Evolutionary conservation across 2,888 invertebrate genomes (phyloP).

Genomic region (Drosophila mettleri): DNA sequence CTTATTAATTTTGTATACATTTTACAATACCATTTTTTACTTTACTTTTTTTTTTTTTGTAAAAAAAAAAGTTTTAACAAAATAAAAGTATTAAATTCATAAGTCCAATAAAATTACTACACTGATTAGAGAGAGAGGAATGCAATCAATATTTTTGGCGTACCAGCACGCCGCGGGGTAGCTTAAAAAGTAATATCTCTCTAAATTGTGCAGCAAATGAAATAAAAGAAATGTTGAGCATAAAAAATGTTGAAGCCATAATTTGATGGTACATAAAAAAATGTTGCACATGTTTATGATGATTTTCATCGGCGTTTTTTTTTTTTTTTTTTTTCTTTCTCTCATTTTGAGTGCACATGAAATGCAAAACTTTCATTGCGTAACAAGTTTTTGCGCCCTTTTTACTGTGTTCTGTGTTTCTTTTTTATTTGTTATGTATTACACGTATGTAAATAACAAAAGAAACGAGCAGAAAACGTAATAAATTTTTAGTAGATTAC

Average conservation of each 20-base stretch:
- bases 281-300: conserved; percentile 16
- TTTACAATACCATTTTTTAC: too few species aligned
- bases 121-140: conserved; percentile 4
- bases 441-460: conserved; percentile 57
- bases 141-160: conserved; percentile 34
- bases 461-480: conserved; percentile 48
- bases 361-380: conserved; percentile 53
- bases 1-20: too few species aligned
- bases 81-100: neutral
- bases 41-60: too few species aligned
- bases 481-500: conserved; percentile 75
- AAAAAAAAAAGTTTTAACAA: too few species aligned
- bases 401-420: conserved; percentile 5
- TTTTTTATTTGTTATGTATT: conserved; percentile 18
- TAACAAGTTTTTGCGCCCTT: conserved; percentile 19
- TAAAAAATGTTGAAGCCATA: conserved; percentile 35
- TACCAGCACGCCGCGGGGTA: conserved; percentile 14
- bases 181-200: conserved; percentile 44
- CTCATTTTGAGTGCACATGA: conserved; percentile 22
- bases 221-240: conserved; percentile 36
- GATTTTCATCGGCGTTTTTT: conserved; percentile 20
- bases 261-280: conserved; percentile 31
- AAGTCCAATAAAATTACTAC: too few species aligned
- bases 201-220: conserved; percentile 41
- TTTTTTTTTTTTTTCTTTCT: conserved; percentile 7